Conservation (phyloP, 2,113 vertebrate genomes). For the Leucopsar rothschildi region DNA sequence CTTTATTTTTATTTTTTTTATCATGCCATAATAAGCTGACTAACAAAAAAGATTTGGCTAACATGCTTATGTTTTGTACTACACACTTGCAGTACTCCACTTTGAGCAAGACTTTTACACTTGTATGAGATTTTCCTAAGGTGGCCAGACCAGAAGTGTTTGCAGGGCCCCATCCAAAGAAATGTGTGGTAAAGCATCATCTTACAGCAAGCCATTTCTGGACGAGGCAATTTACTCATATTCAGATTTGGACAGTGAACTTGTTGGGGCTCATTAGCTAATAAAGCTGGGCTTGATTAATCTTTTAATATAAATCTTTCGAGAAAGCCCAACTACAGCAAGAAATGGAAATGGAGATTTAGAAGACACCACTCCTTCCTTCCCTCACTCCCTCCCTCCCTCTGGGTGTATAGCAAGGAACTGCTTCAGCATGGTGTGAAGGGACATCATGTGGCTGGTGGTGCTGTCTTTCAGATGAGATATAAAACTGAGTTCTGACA, state of each 20-base stretch:
- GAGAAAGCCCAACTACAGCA: not conserved
- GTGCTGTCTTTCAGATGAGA: conserved; percentile 53
- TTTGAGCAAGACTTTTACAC: not conserved
- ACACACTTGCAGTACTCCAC: not conserved
- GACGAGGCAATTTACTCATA: not conserved
- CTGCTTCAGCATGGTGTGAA: not conserved
- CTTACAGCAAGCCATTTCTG: not conserved
- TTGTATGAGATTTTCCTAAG: not conserved
- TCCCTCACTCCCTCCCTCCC: not conserved
- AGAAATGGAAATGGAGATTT: not conserved
- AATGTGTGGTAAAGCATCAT: not conserved
- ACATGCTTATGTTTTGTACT: not conserved
- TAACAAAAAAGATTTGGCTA: not conserved
- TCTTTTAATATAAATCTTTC: not conserved
- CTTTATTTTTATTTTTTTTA: not conserved
- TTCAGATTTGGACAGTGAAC: not conserved
- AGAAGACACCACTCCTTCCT: not conserved
- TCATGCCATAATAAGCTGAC: not conserved
- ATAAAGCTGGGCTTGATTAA: not conserved
- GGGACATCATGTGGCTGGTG: conserved; percentile 31
- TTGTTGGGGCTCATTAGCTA: not conserved
- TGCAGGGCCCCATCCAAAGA: not conserved
- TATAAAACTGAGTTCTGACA: conserved; percentile 63
- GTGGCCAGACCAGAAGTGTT: not conserved
- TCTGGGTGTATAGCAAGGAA: not conserved